These are phyloP conservation scores for Drosophila sp. DNA, from an alignment of 1,140 invertebrate genomes.

Conservation along the genomic window DNA sequence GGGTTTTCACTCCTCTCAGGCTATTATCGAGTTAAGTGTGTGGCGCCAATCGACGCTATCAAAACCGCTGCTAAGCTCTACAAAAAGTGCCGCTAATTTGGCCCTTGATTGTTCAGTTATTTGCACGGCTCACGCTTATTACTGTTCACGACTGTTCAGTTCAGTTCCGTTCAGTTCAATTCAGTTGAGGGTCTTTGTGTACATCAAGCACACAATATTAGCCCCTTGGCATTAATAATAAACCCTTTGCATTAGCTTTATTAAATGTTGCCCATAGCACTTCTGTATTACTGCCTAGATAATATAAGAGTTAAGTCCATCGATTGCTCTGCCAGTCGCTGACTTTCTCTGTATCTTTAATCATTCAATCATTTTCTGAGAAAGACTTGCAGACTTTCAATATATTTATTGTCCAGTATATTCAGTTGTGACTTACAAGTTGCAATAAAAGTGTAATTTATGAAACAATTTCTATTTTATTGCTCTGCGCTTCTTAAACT, in stretches of 20 bases:
- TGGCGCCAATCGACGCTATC: slow-evolving; percentile 67
- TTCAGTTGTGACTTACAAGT: slow-evolving; percentile 1
- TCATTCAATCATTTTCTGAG: no score
- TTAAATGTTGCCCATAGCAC: slow-evolving; percentile 43
- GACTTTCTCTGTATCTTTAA: background rate
- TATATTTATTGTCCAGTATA: slow-evolving; percentile 14
- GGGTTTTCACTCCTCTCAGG: background rate
- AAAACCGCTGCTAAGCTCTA: slow-evolving; percentile 49
- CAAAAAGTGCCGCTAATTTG: slow-evolving; percentile 73
- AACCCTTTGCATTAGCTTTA: slow-evolving; percentile 65
- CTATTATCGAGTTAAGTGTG: slow-evolving; percentile 20
- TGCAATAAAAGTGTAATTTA: slow-evolving; percentile 47
- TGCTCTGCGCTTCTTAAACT: background rate
- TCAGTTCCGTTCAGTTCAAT: no score
- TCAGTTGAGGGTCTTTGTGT: slow-evolving; percentile 45
- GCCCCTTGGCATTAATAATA: slow-evolving; percentile 49
- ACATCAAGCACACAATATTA: slow-evolving; percentile 55
- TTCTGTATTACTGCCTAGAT: background rate
- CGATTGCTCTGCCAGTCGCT: background rate
- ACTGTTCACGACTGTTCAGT: slow-evolving; percentile 37
- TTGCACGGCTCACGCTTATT: slow-evolving; percentile 61
- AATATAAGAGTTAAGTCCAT: slow-evolving; percentile 10
- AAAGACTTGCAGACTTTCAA: slow-evolving; percentile 1
- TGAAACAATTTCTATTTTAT: slow-evolving; percentile 22
- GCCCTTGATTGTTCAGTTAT: slow-evolving; percentile 72